Conservation (phyloP, 1,140 invertebrate genomes). For the Myzus persicae region DNA sequence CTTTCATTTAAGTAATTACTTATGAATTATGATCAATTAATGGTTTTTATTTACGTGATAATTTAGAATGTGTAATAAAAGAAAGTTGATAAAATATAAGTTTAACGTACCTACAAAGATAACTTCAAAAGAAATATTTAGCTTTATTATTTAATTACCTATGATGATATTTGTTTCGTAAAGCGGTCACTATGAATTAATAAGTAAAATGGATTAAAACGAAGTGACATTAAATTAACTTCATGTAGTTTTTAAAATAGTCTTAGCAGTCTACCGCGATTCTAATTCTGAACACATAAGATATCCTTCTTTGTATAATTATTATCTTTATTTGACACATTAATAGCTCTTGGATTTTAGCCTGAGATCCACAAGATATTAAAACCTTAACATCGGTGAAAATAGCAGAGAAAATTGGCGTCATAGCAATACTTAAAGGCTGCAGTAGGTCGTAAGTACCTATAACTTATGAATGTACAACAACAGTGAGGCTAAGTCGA, state of each 20-base stretch:
- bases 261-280: neutral
- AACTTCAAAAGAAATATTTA: neutral
- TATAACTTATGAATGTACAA: neutral
- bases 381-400: neutral
- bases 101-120: neutral
- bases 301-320: constrained; percentile 22
- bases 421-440: neutral
- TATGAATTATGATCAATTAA: neutral
- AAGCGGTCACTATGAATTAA: neutral
- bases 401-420: neutral
- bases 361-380: constrained; percentile 14
- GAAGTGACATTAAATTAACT: neutral
- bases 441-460: neutral
- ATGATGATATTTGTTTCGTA: constrained; percentile 4
- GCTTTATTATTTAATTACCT: neutral
- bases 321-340: neutral
- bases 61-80: neutral
- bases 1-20: neutral
- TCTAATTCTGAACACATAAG: constrained; percentile 33
- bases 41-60: neutral
- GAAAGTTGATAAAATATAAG: neutral
- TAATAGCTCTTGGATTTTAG: constrained; percentile 34
- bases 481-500: neutral
- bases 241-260: constrained; percentile 27
- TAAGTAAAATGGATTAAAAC: neutral